Base-by-base conservation (phyloP, 2,888 invertebrate genomes). In the Dermolepida albohirtum region DNA sequence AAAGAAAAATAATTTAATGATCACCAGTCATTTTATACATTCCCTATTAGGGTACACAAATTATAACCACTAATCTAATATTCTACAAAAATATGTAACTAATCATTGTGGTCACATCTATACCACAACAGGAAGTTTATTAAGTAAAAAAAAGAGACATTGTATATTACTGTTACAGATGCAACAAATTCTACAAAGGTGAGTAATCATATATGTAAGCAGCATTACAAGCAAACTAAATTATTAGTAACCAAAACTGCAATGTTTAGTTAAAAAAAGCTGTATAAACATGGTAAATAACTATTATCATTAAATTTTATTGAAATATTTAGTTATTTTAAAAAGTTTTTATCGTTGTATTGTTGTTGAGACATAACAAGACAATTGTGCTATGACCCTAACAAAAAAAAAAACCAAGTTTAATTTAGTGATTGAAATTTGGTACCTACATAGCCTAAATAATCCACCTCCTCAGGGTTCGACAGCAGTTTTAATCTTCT, bases 101-200 rank as follows among this genome's bases (percentile, higher is more conserved):
- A 69, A 55, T 59, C 67, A 69, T 64, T 66, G 65, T 67, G 70
- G 71, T 72, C 68, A 52, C 65, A 67, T n/a, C 67, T 71, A 73
- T 74, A 78, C 78, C 78, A 79, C 78, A 78, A 77, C 77, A 78
- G 78, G 78, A 78, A 77, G 72, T 70, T 74, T 72, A 70, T 71
- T 67, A 67, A 70, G 69, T 70, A 72, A 68, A 69, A 57, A n/a
- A 69, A 68, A 68, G 66, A 73, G 68, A 67, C 67, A 69, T 57
- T 65, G 57, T 52, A 68, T 66, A 68, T 39, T 55, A 47, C 64
- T 67, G 66, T 44, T 22, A 69, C 63, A 67, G 29, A 52, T 34
- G 34, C 41, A 52, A 22, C 54, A 59, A 67, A 71, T 66, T 55
- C 64, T 70, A 34, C 44, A 14, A 49, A 64, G 40, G 55, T 63